phyloP scores from a whole-genome alignment of 2,888 invertebrate species.

The Nowickia ferox region DNA sequence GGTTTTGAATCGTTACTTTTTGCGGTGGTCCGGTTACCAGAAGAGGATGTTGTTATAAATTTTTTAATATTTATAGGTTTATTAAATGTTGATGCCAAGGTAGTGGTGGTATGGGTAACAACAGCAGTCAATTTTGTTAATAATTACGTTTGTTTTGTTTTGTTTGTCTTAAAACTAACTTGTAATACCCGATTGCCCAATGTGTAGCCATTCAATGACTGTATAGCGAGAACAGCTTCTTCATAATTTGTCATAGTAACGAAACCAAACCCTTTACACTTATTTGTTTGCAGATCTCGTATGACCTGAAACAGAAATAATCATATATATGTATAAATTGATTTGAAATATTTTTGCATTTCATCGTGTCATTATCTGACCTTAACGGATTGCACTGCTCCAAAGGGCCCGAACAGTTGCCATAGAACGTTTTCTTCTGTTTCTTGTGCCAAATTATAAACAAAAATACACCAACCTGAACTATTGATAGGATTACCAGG shows the following conservation, averaged over 20 bases:
- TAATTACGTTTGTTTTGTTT: slow-evolving; percentile 87
- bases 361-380: slow-evolving; percentile 84
- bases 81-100: slow-evolving; percentile 64
- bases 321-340: not conserved
- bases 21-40: slow-evolving; percentile 58
- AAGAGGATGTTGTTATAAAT: slow-evolving; percentile 46
- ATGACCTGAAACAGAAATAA: slow-evolving; percentile 86
- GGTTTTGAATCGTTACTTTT: slow-evolving; percentile 64
- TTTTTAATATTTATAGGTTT: slow-evolving; percentile 53
- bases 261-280: slow-evolving; percentile 99
- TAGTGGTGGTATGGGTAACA: slow-evolving; percentile 75
- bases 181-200: slow-evolving; percentile 97
- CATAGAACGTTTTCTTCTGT: slow-evolving; percentile 97
- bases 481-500: slow-evolving; percentile 93
- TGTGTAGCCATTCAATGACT: slow-evolving; percentile 97
- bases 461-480: slow-evolving; percentile 93
- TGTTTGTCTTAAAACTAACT: slow-evolving; percentile 98
- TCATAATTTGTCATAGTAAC: slow-evolving; percentile 99
- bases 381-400: slow-evolving; percentile 98
- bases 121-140: slow-evolving; percentile 82
- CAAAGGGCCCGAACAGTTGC: slow-evolving; percentile 99
- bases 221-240: slow-evolving; percentile 97
- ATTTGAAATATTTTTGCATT: not conserved
- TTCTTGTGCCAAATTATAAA: slow-evolving; percentile 97
- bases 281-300: slow-evolving; percentile 96